phyloP scores from a whole-genome alignment of 2,888 invertebrate genomes.

The Melanostoma mellinum region DNA sequence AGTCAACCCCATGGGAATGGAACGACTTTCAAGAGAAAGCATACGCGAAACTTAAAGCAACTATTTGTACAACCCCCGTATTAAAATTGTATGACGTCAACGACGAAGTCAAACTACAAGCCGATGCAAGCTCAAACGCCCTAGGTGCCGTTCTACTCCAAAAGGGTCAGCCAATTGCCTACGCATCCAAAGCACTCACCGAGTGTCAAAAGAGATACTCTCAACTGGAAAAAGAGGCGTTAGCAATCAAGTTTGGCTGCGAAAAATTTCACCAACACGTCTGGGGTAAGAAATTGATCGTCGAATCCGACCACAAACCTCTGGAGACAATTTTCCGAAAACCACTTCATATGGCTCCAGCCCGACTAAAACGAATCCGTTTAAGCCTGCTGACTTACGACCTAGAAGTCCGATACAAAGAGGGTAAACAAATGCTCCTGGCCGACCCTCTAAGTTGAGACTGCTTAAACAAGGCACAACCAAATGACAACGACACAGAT shows the following conservation, averaged over 20 bases:
- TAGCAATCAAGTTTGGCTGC: constrained; percentile 1
- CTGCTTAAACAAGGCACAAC: background rate
- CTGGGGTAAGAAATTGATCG: constrained; percentile 1
- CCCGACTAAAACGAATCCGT: constrained; percentile 16
- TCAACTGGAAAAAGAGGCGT: constrained; percentile 9
- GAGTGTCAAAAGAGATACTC: constrained; percentile 5
- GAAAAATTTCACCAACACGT: constrained; percentile 1
- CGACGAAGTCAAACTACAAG: constrained; percentile 7
- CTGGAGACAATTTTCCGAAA: constrained; percentile 23
- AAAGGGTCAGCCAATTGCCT: background rate
- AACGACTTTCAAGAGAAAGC: too few relatives aligned
- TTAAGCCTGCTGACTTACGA: constrained; percentile 29
- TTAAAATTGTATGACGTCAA: background rate
- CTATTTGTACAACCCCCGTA: background rate
- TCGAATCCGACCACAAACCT: background rate
- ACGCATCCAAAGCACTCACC: constrained; percentile 13
- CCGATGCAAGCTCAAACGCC: background rate
- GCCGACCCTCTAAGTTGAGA: constrained; percentile 30
- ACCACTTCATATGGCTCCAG: constrained; percentile 30
- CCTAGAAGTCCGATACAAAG: constrained; percentile 12
- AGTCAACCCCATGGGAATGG: too few relatives aligned
- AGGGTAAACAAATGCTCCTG: constrained; percentile 14
- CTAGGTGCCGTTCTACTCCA: background rate
- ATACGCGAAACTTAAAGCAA: too few relatives aligned
- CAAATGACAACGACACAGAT: constrained; percentile 7